phyloP scores from a whole-genome alignment of 2,888 invertebrate genomes.

The Callyntrura sp. region DNA sequence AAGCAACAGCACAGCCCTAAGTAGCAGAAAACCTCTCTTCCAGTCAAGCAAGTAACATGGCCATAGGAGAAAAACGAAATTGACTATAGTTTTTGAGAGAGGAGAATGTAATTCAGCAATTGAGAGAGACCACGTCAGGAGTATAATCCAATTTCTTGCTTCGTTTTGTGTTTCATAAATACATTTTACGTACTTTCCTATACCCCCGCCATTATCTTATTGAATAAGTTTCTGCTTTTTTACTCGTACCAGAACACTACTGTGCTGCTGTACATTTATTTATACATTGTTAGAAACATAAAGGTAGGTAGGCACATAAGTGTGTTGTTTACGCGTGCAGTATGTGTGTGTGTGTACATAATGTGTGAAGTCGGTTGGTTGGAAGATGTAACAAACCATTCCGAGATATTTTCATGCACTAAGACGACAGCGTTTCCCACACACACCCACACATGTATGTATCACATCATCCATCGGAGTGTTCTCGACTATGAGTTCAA shows the following conservation, averaged over 20 bases:
- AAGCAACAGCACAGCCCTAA: neutral
- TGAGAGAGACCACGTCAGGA: slow-evolving; percentile 67
- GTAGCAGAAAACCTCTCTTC: neutral
- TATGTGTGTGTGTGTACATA: neutral
- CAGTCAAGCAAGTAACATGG: slow-evolving; percentile 30
- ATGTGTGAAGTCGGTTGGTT: slow-evolving; percentile 1
- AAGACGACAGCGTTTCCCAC: neutral
- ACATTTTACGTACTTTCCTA: slow-evolving; percentile 20
- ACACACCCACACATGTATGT: neutral
- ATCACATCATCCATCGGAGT: neutral
- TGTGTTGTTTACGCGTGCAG: neutral
- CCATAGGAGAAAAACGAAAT: slow-evolving; percentile 64
- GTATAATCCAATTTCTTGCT: slow-evolving; percentile 74
- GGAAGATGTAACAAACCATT: neutral
- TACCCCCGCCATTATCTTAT: slow-evolving; percentile 33
- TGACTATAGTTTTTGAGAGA: slow-evolving; percentile 58
- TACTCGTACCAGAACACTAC: slow-evolving; percentile 8
- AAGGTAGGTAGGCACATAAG: neutral
- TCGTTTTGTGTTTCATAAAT: slow-evolving; percentile 62
- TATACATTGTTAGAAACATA: neutral
- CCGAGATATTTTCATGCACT: neutral
- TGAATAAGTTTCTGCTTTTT: slow-evolving; percentile 58
- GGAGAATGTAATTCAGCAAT: slow-evolving; percentile 67
- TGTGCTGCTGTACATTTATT: neutral
- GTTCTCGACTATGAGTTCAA: too few species aligned